Base-by-base conservation (phyloP, 2,797 vertebrate species). In the Sebastiscus tertius region DNA sequence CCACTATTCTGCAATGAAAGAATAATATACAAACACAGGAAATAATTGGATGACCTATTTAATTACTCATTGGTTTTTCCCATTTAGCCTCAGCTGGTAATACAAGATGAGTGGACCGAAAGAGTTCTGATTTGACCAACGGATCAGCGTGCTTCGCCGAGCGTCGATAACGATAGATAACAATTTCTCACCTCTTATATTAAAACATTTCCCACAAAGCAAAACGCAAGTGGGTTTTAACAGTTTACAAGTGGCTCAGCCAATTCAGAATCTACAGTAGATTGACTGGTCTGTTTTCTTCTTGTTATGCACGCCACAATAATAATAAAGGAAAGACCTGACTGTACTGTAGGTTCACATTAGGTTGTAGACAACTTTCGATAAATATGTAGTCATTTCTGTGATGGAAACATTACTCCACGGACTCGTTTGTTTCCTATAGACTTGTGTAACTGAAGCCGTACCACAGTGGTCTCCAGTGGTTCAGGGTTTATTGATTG, bases 401-500 rank as follows among this genome's bases (percentile, higher is more conserved):
- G 16, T 72, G 65, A 77, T 39, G 42, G 54, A 69, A 77, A 61
- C 24, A 33, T 14, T 36, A 9, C 49, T 77, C 36, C 29, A 2
- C 26, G 46, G 70, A 75, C 27, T 61, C 62, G 39, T 85, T 76
- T 69, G n/a, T 63, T 68, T 75, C 60, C 52, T 80, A 42, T 76
- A 52, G 29, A 67, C 66, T 34, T 56, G 65, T 84, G 84, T 80
- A 85, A 88, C 80, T 72, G 78, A 68, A 87, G 80, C 79, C 77
- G 8, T 58, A 54, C 78, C 76, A 46, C 82, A 72, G 77, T 49
- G 69, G 66, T 82, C 88, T 89, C 83, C 72, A 70, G 86, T 67
- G 88, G 87, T 83, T 29, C 69, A 65, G 69, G 39, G 22, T 70
- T 46, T 85, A 93, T 93, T 77, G 93, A 93, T 93, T 36, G 71